These are phyloP conservation scores for Drosophila oshimai DNA, from an alignment of 1,140 invertebrate genomes.

Conservation along the genomic window DNA sequence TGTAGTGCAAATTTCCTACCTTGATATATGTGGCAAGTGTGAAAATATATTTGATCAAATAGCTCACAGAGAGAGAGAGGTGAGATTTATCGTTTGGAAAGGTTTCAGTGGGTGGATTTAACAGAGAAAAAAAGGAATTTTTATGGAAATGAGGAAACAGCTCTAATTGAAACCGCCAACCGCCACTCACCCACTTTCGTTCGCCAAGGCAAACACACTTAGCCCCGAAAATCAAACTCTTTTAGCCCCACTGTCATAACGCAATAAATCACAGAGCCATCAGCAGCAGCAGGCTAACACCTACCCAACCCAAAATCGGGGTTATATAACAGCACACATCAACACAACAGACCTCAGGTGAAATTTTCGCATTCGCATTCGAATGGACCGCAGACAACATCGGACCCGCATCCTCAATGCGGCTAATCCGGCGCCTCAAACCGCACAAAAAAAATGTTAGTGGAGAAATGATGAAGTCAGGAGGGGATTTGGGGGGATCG, in stretches of 20 bases:
- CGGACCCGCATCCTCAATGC: constrained; percentile 67
- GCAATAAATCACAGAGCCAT: constrained; percentile 70
- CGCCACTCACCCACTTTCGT: constrained; percentile 50
- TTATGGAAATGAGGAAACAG: constrained; percentile 33
- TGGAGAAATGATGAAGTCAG: constrained; percentile 16
- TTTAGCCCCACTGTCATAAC: constrained; percentile 70
- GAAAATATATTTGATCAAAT: constrained; percentile 81
- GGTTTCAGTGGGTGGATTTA: constrained; percentile 26
- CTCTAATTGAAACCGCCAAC: constrained; percentile 32
- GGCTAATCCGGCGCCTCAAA: constrained; percentile 77
- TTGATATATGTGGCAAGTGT: constrained; percentile 81
- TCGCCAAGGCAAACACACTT: constrained; percentile 66
- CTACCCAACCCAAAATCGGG: constrained; percentile 69
- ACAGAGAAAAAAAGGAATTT: constrained; percentile 18
- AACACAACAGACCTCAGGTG: constrained; percentile 40
- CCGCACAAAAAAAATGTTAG: constrained; percentile 46
- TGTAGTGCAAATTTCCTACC: constrained; percentile 79
- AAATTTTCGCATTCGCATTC: too few species aligned
- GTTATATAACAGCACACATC: constrained; percentile 59
- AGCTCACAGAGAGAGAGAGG: constrained; percentile 44
- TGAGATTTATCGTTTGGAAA: constrained; percentile 66
- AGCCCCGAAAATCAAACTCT: constrained; percentile 43
- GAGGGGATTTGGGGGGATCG: neutral
- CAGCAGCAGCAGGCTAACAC: constrained; percentile 61
- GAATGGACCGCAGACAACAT: constrained; percentile 25